phyloP scores from a whole-genome alignment of 2,888 invertebrate genomes.

The Troides oblongomaculatus region DNA sequence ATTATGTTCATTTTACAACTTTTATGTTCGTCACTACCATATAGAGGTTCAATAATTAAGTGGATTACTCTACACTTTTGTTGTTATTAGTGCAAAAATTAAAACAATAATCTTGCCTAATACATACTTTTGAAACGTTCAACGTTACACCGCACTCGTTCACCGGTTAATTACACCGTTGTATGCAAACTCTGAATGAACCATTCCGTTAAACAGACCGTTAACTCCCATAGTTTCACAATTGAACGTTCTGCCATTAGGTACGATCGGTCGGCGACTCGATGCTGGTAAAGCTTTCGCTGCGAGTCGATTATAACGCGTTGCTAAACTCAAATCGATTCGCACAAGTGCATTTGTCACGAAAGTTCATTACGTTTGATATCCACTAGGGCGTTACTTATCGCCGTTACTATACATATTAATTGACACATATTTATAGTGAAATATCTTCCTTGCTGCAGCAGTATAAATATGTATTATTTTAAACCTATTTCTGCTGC shows the following conservation, averaged over 20 bases:
- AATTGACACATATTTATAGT: neutral
- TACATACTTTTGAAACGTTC: constrained; percentile 41
- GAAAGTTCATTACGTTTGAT: neutral
- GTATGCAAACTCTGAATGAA: constrained; percentile 56
- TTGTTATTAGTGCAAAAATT: neutral
- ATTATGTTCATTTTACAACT: no score
- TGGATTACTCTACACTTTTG: neutral
- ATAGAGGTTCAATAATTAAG: neutral
- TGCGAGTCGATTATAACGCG: neutral
- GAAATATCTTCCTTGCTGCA: neutral
- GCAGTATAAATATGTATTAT: no score
- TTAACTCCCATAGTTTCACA: constrained; percentile 58
- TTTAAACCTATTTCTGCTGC: no score
- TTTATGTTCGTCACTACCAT: neutral
- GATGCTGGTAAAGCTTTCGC: constrained; percentile 11
- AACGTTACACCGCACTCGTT: constrained; percentile 50
- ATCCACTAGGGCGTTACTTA: neutral
- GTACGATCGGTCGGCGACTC: constrained; percentile 21
- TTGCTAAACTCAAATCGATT: constrained; percentile 5
- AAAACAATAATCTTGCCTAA: neutral
- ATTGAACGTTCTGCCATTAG: constrained; percentile 17
- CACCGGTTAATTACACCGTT: constrained; percentile 52
- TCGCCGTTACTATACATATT: neutral
- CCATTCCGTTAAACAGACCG: constrained; percentile 70
- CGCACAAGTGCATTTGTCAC: constrained; percentile 3